Percentiles rank a stretch among this genome's conserved stretches.
Evolutionary conservation across 2,888 invertebrate species (phyloP).

Genomic region (Calameuta idolon): DNA sequence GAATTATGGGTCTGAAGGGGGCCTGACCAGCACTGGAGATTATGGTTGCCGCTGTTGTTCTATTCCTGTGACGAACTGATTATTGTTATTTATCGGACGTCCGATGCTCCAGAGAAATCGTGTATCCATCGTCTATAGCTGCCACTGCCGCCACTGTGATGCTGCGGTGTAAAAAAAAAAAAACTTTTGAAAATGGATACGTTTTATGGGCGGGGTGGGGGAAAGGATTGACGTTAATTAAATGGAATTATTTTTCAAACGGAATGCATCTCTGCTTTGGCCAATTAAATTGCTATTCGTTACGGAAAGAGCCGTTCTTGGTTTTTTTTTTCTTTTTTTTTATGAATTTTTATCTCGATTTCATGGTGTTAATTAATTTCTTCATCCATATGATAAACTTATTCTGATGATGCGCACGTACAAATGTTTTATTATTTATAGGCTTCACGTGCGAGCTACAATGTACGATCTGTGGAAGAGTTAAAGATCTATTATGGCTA

Average conservation of each 20-base stretch:
- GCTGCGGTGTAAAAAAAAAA: background rate
- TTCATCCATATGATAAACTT: background rate
- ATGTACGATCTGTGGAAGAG: background rate
- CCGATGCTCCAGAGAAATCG: background rate
- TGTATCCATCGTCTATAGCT: background rate
- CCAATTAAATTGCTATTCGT: background rate
- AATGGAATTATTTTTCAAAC: background rate
- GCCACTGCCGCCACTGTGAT: background rate
- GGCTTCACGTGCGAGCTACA: background rate
- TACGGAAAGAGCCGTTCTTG: background rate
- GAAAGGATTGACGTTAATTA: background rate
- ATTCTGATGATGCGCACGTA: background rate
- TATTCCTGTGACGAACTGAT: conserved; percentile 20
- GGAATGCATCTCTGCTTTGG: background rate
- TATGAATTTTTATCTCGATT: background rate
- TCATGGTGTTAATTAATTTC: background rate
- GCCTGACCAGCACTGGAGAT: conserved; percentile 24
- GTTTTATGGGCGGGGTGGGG: background rate
- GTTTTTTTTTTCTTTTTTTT: too few species aligned
- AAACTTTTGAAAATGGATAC: background rate
- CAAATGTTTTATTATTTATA: background rate
- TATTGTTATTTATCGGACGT: conserved; percentile 23
- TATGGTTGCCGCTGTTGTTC: conserved; percentile 17
- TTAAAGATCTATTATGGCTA: background rate
- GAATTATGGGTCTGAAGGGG: conserved; percentile 32